Base-by-base conservation (phyloP, 2,797 vertebrate species). In the Euphonia xanthogaster region DNA sequence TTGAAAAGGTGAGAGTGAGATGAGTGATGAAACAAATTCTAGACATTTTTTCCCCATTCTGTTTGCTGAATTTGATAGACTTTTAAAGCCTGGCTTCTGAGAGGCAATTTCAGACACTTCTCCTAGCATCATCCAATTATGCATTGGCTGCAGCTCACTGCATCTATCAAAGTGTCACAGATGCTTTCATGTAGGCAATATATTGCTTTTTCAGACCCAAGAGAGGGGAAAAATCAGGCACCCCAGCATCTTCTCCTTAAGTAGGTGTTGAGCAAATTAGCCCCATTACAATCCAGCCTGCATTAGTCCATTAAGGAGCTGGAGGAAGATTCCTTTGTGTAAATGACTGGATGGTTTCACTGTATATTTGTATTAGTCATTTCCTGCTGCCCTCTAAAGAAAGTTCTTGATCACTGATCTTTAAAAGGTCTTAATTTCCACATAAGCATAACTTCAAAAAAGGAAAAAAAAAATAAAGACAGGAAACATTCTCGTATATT, bases 361-460 rank as follows among this genome's bases (percentile, higher is more conserved):
- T 70, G 57, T 65, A 23, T 75, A 75, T 95, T 97, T 88, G 86
- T 31, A 61, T 96, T 95, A 97, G 92, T 97, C 92, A 97, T 94
- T 97, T 98, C 97, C 97, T 97, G 94, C 93, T 97, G 92, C 74
- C 96, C 89, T 88, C 80, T 80, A 79, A 65, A 30, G 65, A 96
- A 94, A 91, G 90, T 84, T 94, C 96, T 92, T 97, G 94, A 94
- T 89, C 94, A 68, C 65, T 62, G 90, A 25, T 86, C 80, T 33
- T 94, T 62, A 81, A 87, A 88, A 96, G 58, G 82, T 77, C 78
- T 90, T 87, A 78, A 95, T 96, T 97, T 97, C 93, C 80, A 72
- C 40, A 81, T n/a, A 28, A 88, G 28, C 12, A 3, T 45, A 67
- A 68, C 47, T 92, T 73, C 1, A n/a, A 48, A 91, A 76, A 63